Base-by-base conservation (phyloP, 2,888 invertebrate species). In the Galerucella pusilla region DNA sequence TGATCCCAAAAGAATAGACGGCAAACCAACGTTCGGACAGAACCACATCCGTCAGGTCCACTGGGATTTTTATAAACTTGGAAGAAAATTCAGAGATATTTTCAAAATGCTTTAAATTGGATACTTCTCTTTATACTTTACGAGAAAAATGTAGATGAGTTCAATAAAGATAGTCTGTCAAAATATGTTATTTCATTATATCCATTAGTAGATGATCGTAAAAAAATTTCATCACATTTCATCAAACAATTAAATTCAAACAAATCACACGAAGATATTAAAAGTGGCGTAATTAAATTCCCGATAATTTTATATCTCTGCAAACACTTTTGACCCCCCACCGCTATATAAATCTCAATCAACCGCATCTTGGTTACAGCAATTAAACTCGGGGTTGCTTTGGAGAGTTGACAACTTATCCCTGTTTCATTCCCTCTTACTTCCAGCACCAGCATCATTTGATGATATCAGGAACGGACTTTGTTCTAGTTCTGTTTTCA, bases 361-460 rank as follows among this genome's bases (percentile, higher is more conserved):
- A 81, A 82, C 82, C 82, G 78, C 81, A 81, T 81, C 82, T 83
- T 81, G 82, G 83, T 81, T 81, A 81, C 82, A 82, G 82, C 84
- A 83, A 84, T 83, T 83, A 84, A 83, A 80, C 76, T 73, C 79
- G 72, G 81, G 81, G 79, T 76, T 77, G 78, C 79, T 77, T 75
- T 76, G 78, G 80, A 78, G 80, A 77, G 76, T 78, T 77, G 80
- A 79, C 79, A 73, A 78, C 63, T 68, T 72, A 72, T 66, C 66
- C 57, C 72, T 72, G 49, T 52, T 46, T 42, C 60, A 35, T 77
- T 52, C 69, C 74, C 69, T 66, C 59, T 57, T 63, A 54, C 42
- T 68, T 74, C 66, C 72, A 60, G 52, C 66, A 46, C 63, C 28
- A 63, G 14, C 64, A 65, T 16, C 46, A 65, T 45, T 65, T 12